Evolutionary conservation across 1,140 invertebrate species (phyloP).

Genomic region (Drosophila setifemur): DNA sequence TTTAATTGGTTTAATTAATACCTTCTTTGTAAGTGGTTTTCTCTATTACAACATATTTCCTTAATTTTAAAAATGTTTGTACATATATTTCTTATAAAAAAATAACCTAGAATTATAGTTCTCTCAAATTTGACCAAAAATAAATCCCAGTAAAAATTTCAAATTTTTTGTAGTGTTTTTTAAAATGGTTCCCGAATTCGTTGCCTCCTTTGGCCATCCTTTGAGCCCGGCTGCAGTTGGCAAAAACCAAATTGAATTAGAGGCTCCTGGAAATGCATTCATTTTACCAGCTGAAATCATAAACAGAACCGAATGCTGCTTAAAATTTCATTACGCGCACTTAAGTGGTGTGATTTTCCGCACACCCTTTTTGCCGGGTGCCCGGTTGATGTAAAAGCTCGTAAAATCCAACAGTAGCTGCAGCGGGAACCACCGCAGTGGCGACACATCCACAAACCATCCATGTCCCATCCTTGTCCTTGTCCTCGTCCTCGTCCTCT

Average conservation of each 20-base stretch:
- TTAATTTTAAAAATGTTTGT: too few relatives aligned
- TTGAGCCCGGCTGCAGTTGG: background rate
- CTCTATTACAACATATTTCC: too few relatives aligned
- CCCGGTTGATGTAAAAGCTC: conserved; percentile 38
- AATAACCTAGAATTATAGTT: too few relatives aligned
- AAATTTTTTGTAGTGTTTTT: too few relatives aligned
- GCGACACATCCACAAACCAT: conserved; percentile 37
- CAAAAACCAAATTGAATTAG: conserved; percentile 29
- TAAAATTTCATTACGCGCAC: conserved; percentile 58
- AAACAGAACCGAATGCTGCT: conserved; percentile 43
- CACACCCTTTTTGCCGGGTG: background rate
- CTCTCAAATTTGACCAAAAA: too few relatives aligned
- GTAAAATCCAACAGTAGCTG: conserved; percentile 52
- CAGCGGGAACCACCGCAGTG: conserved; percentile 12
- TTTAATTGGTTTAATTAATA: too few relatives aligned
- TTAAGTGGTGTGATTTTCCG: conserved; percentile 46
- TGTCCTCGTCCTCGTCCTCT: background rate
- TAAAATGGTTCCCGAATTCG: background rate
- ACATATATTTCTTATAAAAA: too few relatives aligned
- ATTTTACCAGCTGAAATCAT: conserved; percentile 40
- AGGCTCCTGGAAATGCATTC: conserved; percentile 14
- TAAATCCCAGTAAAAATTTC: too few relatives aligned
- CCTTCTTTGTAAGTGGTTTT: too few relatives aligned
- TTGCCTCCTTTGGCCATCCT: background rate
- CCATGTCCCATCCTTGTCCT: too few relatives aligned